Conservation (phyloP, 1,140 invertebrate species). For the Orchesella cincta region DNA sequence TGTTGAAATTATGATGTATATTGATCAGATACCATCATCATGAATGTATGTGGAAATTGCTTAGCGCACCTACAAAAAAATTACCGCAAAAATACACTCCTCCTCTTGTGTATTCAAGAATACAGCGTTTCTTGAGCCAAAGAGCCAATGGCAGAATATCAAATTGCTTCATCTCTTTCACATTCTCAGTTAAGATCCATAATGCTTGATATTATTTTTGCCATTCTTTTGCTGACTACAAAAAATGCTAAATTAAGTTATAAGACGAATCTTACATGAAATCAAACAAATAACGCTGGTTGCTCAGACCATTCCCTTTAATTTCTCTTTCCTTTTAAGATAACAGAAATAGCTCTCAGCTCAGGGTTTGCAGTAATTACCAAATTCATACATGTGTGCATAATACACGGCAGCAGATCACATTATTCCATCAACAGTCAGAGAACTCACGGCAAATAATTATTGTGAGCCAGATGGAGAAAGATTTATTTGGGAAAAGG, state of each 20-base stretch:
- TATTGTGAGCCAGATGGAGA: too few relatives aligned
- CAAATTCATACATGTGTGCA: neutral
- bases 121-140: too few relatives aligned
- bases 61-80: too few relatives aligned
- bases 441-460: too few relatives aligned
- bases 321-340: conserved; percentile 17
- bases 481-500: too few relatives aligned
- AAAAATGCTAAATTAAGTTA: neutral
- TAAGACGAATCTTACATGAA: neutral
- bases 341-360: neutral
- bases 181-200: neutral
- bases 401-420: neutral
- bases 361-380: neutral
- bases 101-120: too few relatives aligned
- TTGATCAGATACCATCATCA: neutral
- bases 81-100: too few relatives aligned
- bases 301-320: neutral
- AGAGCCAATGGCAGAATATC: neutral
- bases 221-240: neutral
- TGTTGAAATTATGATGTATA: conserved; percentile 25
- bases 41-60: conserved; percentile 6
- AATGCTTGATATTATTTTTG: too few relatives aligned
- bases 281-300: neutral
- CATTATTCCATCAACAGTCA: neutral
- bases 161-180: neutral